Evolutionary conservation across 1,140 invertebrate species (phyloP).

Genomic region (Temnothorax nylanderi): DNA sequence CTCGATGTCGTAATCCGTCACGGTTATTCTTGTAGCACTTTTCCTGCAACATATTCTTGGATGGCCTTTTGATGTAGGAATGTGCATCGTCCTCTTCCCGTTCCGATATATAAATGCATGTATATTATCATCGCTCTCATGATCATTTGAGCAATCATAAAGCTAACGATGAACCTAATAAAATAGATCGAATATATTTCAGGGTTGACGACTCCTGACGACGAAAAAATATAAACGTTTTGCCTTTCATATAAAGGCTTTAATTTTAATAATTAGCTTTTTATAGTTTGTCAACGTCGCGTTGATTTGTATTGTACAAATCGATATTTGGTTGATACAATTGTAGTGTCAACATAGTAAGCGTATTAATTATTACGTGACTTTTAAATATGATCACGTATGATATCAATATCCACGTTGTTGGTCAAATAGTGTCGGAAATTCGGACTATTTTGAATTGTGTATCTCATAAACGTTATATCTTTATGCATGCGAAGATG

Average conservation of each 20-base stretch:
- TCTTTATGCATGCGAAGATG: slow-evolving; percentile 28
- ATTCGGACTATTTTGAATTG: not conserved
- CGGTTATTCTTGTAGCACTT: slow-evolving; percentile 46
- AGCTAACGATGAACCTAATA: not conserved
- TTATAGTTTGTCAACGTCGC: not conserved
- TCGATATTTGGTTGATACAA: not conserved
- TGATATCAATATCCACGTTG: not conserved
- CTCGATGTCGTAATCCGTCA: slow-evolving; percentile 42
- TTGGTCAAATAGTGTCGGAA: not conserved
- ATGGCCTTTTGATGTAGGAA: slow-evolving; percentile 47
- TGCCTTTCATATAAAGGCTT: not conserved
- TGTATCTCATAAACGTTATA: not conserved
- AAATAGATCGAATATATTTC: not conserved
- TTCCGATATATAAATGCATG: slow-evolving; percentile 18
- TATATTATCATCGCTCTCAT: not conserved
- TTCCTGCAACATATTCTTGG: slow-evolving; percentile 51
- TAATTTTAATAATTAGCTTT: slow-evolving; percentile 5
- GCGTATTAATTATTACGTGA: not conserved
- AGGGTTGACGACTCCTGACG: not conserved
- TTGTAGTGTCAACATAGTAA: slow-evolving; percentile 10
- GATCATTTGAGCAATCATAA: not conserved
- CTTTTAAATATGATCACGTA: not conserved
- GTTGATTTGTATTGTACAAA: slow-evolving; percentile 1
- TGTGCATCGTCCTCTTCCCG: slow-evolving; percentile 41
- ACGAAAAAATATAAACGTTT: not conserved